Base-by-base conservation (phyloP, 2,113 vertebrate genomes). In the Saimiri boliviensis region DNA sequence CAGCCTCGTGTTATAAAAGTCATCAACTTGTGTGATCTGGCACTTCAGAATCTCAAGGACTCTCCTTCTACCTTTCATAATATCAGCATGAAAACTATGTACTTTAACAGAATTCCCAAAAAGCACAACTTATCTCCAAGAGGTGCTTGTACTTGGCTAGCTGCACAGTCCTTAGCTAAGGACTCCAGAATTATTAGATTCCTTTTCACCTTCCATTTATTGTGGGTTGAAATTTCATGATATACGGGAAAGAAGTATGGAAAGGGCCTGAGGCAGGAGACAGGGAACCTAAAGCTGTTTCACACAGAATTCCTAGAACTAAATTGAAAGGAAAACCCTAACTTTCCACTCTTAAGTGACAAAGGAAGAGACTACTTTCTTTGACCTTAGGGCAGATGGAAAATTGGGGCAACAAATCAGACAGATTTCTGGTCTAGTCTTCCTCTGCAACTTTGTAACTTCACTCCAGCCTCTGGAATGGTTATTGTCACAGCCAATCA, bases 41-140 rank as follows among this genome's bases (percentile, higher is more conserved):
- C 47, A 49, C 80, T 96, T 91, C 73, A 70, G 79, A 94, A 56
- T n/a, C 63, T 93, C 66, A 88, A 56, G 63, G 47, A 80, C 42
- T 85, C 35, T 68, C 37, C 58, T 92, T 76, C 68, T 49, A 30
- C 52, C 27, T 56, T 92, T 94, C 89, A 80, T 80, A 82, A 23
- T 84, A 86, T 84, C 95, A 74, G 60, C 87, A 87, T 54, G 77
- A 74, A 90, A 96, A 90, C 68, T 47, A 49, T 58, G 42, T 27
- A 45, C 89, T 93, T 93, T 93, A 47, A 77, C 49, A 74, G 68
- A 89, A 42, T 86, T 93, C 30, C 85, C 49, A 94, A 84, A 81
- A 86, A 82, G 42, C 14, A 35, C 49, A 76, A 49, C 27, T 52
- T 40, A 13, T n/a, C 82, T 80, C 47, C 71, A 56, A 92, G 66